These are phyloP conservation scores for Euzophera pinguis DNA, from an alignment of 2,888 invertebrate species.

Conservation along the genomic window DNA sequence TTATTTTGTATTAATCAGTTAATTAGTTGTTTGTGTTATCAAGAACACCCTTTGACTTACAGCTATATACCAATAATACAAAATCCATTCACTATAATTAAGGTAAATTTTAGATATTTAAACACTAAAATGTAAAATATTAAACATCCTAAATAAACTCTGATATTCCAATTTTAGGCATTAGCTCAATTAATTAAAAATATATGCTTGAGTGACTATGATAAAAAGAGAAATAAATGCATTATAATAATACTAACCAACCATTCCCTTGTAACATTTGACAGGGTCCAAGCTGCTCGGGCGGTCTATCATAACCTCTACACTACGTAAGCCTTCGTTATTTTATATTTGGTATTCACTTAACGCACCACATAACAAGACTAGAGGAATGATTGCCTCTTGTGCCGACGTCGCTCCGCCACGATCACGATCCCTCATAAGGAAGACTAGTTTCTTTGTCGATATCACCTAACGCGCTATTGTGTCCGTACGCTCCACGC, in stretches of 20 bases:
- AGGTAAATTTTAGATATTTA: constrained; percentile 80
- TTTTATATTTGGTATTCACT: constrained; percentile 76
- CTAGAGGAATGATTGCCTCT: constrained; percentile 79
- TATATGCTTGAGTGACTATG: constrained; percentile 78
- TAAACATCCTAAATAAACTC: constrained; percentile 80
- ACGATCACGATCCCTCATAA: constrained; percentile 55
- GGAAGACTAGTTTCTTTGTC: constrained; percentile 78
- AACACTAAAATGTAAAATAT: constrained; percentile 80
- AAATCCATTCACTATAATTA: constrained; percentile 79
- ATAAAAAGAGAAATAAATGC: constrained; percentile 77
- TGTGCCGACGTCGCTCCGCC: constrained; percentile 51
- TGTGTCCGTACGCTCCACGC: constrained; percentile 59
- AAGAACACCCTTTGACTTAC: constrained; percentile 77
- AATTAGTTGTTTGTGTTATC: constrained; percentile 67
- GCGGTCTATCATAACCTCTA: constrained; percentile 56
- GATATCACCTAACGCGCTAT: constrained; percentile 74
- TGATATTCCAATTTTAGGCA: constrained; percentile 80
- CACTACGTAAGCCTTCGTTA: constrained; percentile 72
- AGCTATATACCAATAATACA: constrained; percentile 79
- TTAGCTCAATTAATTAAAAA: constrained; percentile 77
- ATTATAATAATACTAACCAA: constrained; percentile 76
- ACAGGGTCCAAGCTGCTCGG: constrained; percentile 74
- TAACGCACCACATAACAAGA: constrained; percentile 76
- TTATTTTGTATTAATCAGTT: constrained; percentile 68
- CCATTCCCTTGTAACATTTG: constrained; percentile 60